Conservation (phyloP, 2,888 invertebrate genomes). For the Tinea trinotella region DNA sequence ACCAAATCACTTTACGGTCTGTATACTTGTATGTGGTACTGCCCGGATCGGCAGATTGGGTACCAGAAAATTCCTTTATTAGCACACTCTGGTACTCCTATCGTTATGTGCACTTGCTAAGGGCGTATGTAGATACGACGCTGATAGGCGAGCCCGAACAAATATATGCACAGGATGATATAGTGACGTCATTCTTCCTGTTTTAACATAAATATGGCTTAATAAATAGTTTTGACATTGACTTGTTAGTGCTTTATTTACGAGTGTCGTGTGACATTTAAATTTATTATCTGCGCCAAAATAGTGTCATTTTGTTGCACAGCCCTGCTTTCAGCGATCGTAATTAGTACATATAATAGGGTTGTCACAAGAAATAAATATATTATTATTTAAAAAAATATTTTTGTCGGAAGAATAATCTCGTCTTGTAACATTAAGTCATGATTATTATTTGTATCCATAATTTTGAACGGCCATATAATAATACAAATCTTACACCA, state of each 20-base stretch:
- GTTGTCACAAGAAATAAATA: background rate
- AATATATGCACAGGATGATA: background rate
- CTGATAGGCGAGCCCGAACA: background rate
- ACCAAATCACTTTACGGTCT: too few species aligned
- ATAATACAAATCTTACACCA: too few species aligned
- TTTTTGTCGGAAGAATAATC: background rate
- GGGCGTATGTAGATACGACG: background rate
- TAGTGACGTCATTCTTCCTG: slow-evolving; percentile 7
- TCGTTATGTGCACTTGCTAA: background rate
- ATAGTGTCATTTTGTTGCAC: background rate
- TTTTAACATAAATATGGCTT: background rate
- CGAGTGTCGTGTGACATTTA: background rate
- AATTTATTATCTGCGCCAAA: background rate
- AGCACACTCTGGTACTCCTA: background rate
- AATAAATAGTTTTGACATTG: background rate
- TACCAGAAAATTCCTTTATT: too few species aligned
- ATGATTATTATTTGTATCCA: too few species aligned
- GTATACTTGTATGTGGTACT: too few species aligned
- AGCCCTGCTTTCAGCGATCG: background rate
- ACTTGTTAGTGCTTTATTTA: background rate
- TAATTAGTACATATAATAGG: background rate
- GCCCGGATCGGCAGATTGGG: background rate
- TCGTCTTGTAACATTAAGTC: too few species aligned
- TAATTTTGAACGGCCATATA: too few species aligned
- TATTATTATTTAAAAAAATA: background rate